Evolutionary conservation across 2,797 vertebrate species (phyloP), one percentile per base, ranked within the genome.

Genomic region (Enteromius fasciolatus): DNA sequence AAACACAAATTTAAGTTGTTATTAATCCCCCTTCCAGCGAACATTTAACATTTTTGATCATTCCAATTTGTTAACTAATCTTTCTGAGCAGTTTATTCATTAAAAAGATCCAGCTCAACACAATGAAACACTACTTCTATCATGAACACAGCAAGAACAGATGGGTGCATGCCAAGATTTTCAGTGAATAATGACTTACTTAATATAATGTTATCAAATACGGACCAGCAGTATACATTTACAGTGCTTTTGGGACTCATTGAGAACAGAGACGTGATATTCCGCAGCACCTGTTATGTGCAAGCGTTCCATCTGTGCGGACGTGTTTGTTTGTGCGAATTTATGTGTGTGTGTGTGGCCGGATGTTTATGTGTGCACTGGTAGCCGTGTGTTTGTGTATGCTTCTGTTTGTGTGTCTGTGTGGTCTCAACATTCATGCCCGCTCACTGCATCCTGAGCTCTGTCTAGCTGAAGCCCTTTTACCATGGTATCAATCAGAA

Each of bases 281-380:
- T 31, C 8, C 3, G 3, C 72, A 54, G 68, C 82, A 85, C 81
- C 64, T 81, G 70, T 78, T 52, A 36, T 36, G 6, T 54, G 50
- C 76, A 69, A 50, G 31, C 48, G 18, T 81, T 31, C 39, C 31
- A 17, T 46, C 46, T 44, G 66, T 57, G 59, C 36, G 33, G 80
- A 80, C 15, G 10, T 79, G 76, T 52, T 50, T 77, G 76, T 76
- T 59, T 76, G 33, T 76, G 9, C 20, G 25, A 12, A 25, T 69
- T 48, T 44, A 3, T 14, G 41, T 48, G 14, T 48, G 12, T 46
- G 63, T 69, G 39, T 83, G 75, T 59, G 50, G 70, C 66, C 66
- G 83, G 81, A 85, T 84, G 67, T 81, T 82, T 87, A 67, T 85
- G 64, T 80, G 64, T 48, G 44, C 64, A 50, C 44, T 41, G 5